Conservation (phyloP, 2,888 invertebrate genomes). For the Drosophila koepferae region DNA sequence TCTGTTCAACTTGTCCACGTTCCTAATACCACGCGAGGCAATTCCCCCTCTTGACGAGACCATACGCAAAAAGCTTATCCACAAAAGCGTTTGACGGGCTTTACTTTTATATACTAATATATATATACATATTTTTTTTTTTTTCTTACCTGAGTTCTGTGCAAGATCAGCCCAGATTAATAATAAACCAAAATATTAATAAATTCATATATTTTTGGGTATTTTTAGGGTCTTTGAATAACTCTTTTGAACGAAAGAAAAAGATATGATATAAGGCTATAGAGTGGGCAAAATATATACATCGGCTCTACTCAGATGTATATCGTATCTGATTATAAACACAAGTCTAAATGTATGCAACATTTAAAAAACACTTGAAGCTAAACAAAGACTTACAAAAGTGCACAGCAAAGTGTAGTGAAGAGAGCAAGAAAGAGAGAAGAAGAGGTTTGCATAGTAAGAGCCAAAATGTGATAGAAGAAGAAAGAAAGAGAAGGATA, state of each 20-base stretch:
- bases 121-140: background rate
- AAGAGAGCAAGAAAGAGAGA: background rate
- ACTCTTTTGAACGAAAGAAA: background rate
- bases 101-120: too few relatives aligned
- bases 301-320: background rate
- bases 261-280: background rate
- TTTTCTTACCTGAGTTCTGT: background rate
- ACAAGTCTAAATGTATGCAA: conserved; percentile 36
- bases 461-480: too few relatives aligned
- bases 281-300: background rate
- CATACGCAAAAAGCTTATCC: conserved; percentile 87
- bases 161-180: background rate
- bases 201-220: background rate
- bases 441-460: background rate
- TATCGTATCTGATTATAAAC: background rate
- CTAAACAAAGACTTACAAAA: too few relatives aligned
- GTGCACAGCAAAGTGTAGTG: background rate
- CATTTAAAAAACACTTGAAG: background rate
- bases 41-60: conserved; percentile 94
- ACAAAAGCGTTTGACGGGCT: conserved; percentile 33
- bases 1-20: conserved; percentile 98
- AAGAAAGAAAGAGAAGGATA: background rate
- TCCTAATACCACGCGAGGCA: conserved; percentile 95
- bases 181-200: background rate
- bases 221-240: background rate